Evolutionary conservation across 1,140 invertebrate genomes (phyloP).

Genomic region (Globodera rostochiensis): DNA sequence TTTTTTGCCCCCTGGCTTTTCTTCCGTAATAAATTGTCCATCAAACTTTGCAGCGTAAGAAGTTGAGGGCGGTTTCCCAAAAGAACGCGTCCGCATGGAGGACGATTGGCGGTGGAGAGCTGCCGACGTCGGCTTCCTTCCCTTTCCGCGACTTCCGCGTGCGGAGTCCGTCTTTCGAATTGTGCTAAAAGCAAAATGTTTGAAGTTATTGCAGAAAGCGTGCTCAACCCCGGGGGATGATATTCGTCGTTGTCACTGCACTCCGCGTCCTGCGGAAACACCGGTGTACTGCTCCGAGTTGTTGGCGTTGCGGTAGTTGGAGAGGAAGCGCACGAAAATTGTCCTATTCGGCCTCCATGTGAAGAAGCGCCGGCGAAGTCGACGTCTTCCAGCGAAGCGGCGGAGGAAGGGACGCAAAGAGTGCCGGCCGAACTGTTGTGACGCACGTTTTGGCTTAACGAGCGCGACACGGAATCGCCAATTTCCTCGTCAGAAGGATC

Average conservation of each 20-base stretch:
- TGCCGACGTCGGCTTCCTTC: conserved; percentile 17
- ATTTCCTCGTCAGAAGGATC: conserved; percentile 30
- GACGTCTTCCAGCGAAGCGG: neutral
- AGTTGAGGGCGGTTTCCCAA: conserved; percentile 31
- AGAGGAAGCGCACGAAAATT: conserved; percentile 20
- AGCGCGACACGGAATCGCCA: neutral
- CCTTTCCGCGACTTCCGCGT: conserved; percentile 27
- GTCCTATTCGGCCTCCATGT: neutral
- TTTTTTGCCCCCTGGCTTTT: conserved; percentile 16
- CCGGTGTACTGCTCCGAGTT: neutral
- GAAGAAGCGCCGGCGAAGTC: neutral
- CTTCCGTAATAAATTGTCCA: neutral
- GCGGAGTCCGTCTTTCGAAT: neutral
- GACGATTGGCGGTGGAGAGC: conserved; percentile 15
- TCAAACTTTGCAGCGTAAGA: conserved; percentile 30
- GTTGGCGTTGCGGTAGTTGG: neutral
- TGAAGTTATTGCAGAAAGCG: too few relatives aligned
- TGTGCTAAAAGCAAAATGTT: neutral
- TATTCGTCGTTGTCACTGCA: conserved; percentile 13
- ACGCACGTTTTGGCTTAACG: neutral
- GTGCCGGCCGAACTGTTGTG: conserved; percentile 13
- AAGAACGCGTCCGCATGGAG: conserved; percentile 36
- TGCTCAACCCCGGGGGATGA: conserved; percentile 2
- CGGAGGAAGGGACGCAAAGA: conserved; percentile 4
- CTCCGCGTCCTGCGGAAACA: neutral